Conservation (phyloP, 2,888 invertebrate genomes). For the Sesia bembeciformis region DNA sequence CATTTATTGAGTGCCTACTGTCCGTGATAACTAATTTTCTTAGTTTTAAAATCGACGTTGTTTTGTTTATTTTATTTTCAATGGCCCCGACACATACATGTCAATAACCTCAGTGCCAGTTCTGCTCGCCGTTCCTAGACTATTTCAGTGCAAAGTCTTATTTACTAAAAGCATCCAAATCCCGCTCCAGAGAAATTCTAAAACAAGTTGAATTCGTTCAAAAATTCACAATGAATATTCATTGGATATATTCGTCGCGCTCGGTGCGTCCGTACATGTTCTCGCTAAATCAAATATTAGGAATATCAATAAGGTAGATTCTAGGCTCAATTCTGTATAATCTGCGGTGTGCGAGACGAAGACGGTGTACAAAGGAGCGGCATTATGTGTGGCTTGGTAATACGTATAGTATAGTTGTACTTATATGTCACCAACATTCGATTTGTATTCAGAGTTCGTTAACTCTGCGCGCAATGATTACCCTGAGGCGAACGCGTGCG, state of each 20-base stretch:
- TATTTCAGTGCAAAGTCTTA: too few species aligned
- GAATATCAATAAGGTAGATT: constrained; percentile 6
- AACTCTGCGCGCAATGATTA: constrained; percentile 45
- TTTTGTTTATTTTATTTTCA: too few species aligned
- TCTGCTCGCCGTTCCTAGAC: too few species aligned
- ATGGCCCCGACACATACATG: too few species aligned
- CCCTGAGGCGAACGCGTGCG: constrained; percentile 19
- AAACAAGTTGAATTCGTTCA: too few species aligned
- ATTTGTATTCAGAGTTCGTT: constrained; percentile 61
- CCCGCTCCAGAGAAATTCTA: too few species aligned
- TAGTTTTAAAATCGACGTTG: too few species aligned
- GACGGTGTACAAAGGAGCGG: background rate
- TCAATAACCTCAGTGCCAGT: too few species aligned
- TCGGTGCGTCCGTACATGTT: background rate
- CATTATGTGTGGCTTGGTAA: background rate
- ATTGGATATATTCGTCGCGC: background rate
- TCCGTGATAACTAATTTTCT: too few species aligned
- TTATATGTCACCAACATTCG: constrained; percentile 33
- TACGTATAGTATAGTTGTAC: background rate
- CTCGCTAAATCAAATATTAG: constrained; percentile 4
- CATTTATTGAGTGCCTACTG: too few species aligned
- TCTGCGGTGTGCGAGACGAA: constrained; percentile 2
- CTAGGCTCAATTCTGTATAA: constrained; percentile 7
- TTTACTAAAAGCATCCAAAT: too few species aligned
- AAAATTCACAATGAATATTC: background rate